phyloP scores from a whole-genome alignment of 2,113 vertebrate species.

The Isurus oxyrinchus region DNA sequence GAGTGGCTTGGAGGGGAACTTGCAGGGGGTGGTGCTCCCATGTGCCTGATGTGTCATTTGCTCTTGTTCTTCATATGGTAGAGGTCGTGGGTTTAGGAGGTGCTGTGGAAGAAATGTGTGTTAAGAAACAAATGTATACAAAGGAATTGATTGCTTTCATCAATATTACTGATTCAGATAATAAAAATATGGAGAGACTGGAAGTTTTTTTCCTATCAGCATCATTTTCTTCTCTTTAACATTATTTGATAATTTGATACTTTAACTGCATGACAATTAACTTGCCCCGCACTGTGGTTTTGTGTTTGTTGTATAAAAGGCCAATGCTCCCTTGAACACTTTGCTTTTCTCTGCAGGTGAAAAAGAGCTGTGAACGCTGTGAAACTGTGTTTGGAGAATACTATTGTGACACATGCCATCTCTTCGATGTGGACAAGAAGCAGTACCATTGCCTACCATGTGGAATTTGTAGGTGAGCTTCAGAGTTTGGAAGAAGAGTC shows the following conservation, averaged over 20 bases:
- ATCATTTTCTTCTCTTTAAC: not conserved
- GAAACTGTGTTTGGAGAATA: constrained; percentile 79
- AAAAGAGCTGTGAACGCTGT: constrained; percentile 75
- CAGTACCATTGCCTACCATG: constrained; percentile 87
- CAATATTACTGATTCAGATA: not conserved
- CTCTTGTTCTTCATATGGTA: no score
- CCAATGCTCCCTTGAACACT: not conserved
- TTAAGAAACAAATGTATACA: not conserved
- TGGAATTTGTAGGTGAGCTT: constrained; percentile 83
- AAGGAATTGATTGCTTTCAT: not conserved
- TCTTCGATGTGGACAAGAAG: constrained; percentile 89
- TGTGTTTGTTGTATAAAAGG: not conserved
- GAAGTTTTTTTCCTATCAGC: not conserved
- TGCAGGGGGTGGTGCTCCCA: no score
- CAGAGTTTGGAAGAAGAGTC: no score
- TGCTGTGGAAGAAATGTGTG: no score
- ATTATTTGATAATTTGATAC: not conserved
- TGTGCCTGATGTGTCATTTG: no score
- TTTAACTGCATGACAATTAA: not conserved
- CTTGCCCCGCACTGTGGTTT: not conserved
- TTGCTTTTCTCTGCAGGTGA: constrained; percentile 59
- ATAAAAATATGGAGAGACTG: not conserved
- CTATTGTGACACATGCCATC: constrained; percentile 82
- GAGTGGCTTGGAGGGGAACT: not conserved
- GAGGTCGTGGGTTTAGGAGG: not conserved